Evolutionary conservation across 2,888 invertebrate genomes (phyloP).

Genomic region (Hydraecia micacea): DNA sequence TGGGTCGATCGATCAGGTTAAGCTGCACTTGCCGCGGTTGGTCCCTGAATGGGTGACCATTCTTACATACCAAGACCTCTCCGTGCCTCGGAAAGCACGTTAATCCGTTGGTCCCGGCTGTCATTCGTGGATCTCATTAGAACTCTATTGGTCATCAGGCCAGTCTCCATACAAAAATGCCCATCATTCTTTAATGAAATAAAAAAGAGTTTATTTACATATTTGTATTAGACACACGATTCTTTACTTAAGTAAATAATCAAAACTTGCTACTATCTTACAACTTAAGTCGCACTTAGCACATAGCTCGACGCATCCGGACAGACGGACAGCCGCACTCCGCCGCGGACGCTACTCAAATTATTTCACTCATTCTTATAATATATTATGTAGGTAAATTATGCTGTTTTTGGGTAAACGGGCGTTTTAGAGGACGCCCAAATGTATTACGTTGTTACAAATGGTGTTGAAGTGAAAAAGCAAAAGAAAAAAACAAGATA

Average conservation of each 20-base stretch:
- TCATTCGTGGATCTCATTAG: too few species aligned
- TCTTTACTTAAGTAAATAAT: not conserved
- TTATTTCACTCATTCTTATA: conserved; percentile 42
- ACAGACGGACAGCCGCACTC: conserved; percentile 41
- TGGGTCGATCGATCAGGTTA: too few species aligned
- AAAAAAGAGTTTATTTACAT: too few species aligned
- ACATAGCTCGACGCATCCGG: conserved; percentile 48
- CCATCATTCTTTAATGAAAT: too few species aligned
- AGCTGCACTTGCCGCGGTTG: too few species aligned
- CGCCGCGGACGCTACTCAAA: conserved; percentile 46
- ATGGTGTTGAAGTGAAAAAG: not conserved
- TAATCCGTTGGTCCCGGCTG: too few species aligned
- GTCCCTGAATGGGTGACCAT: too few species aligned
- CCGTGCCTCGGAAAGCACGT: too few species aligned
- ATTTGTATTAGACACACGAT: too few species aligned
- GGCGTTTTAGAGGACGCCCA: conserved; percentile 4
- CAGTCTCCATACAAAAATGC: too few species aligned
- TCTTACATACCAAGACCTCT: too few species aligned
- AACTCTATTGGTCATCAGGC: too few species aligned
- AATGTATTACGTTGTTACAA: not conserved
- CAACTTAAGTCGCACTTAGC: conserved; percentile 24
- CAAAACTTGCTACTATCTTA: conserved; percentile 1
- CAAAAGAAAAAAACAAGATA: not conserved
- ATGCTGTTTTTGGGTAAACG: conserved; percentile 31
- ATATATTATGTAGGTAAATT: conserved; percentile 26